Percentiles rank a stretch among this genome's conserved stretches.
These are phyloP conservation scores for Tenodera sinensis DNA, from an alignment of 2,888 invertebrate species.

Conservation along the genomic window DNA sequence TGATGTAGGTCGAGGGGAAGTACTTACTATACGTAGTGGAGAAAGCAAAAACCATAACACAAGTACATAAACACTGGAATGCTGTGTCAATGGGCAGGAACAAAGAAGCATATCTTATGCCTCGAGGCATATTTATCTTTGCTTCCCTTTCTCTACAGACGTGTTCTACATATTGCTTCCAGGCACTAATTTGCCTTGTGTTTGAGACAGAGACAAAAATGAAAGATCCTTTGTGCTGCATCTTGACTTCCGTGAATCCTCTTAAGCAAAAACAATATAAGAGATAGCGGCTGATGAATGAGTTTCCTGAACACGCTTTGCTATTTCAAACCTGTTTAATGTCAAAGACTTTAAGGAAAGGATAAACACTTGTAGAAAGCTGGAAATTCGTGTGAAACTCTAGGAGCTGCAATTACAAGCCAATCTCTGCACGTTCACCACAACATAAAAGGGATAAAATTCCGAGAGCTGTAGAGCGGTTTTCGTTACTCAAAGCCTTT, in stretches of 20 bases:
- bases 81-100: not conserved
- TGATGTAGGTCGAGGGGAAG: too few species aligned
- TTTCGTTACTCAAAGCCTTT: too few species aligned
- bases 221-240: not conserved
- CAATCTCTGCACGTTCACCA: not conserved
- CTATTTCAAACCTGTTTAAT: not conserved
- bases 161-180: not conserved
- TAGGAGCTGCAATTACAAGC: not conserved
- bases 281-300: not conserved
- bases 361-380: not conserved
- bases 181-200: not conserved
- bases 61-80: not conserved
- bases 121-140: not conserved
- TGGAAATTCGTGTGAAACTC: not conserved
- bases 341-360: not conserved
- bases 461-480: too few species aligned
- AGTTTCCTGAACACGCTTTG: not conserved
- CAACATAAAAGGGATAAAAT: too few species aligned
- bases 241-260: not conserved
- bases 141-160: not conserved
- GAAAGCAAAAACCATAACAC: not conserved
- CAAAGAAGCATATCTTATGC: not conserved
- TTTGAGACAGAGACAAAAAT: not conserved
- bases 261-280: not conserved
- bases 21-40: too few species aligned